Evolutionary conservation across 1,140 invertebrate genomes (phyloP).

Genomic region (Ceratoteleas bidentatus): DNA sequence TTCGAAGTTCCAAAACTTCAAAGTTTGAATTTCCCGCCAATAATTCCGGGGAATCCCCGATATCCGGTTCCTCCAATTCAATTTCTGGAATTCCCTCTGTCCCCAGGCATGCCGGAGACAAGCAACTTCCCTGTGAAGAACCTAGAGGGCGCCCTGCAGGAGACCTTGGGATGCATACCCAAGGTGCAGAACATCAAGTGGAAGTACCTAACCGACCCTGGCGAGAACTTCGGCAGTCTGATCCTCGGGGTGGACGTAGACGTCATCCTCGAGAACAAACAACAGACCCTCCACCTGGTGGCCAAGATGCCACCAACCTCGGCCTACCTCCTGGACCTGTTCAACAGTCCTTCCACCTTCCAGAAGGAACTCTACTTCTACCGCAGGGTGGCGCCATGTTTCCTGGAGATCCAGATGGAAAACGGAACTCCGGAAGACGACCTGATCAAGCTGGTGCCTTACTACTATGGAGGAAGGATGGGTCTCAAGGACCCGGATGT

Average conservation of each 20-base stretch:
- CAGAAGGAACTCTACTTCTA: slow-evolving; percentile 84
- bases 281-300: slow-evolving; percentile 79
- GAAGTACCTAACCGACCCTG: too few species aligned
- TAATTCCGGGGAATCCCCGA: too few species aligned
- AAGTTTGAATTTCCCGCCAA: slow-evolving; percentile 78
- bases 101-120: too few species aligned
- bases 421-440: slow-evolving; percentile 76
- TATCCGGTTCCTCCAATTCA: slow-evolving; percentile 75
- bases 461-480: slow-evolving; percentile 82
- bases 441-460: slow-evolving; percentile 78
- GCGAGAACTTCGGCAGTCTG: too few species aligned
- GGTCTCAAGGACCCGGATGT: slow-evolving; percentile 76
- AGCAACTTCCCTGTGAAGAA: too few species aligned
- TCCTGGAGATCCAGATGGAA: slow-evolving; percentile 80
- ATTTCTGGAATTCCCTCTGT: slow-evolving; percentile 23
- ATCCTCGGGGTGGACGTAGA: too few species aligned
- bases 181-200: too few species aligned
- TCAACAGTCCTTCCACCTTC: slow-evolving; percentile 83
- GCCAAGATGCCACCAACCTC: slow-evolving; percentile 84
- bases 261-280: slow-evolving; percentile 59
- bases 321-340: slow-evolving; percentile 81
- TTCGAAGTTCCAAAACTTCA: too few species aligned
- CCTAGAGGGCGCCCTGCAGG: too few species aligned
- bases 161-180: too few species aligned
- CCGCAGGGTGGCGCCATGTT: slow-evolving; percentile 78